phyloP scores from a whole-genome alignment of 2,797 vertebrate genomes.

The Enteromius argenteus region DNA sequence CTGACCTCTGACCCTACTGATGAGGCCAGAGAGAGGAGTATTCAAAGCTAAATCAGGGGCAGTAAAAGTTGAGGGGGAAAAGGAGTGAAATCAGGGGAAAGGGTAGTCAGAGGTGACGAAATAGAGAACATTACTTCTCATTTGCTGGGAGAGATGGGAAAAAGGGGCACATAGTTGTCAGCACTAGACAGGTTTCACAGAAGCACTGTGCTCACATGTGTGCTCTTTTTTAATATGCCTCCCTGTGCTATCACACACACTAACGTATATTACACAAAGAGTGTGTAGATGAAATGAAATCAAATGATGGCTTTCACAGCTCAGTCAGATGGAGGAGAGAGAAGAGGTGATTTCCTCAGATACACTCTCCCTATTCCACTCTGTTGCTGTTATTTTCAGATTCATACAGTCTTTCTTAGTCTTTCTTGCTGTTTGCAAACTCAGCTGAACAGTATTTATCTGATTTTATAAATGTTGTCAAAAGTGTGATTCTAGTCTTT shows the following conservation, averaged over 20 bases:
- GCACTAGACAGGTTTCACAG: not conserved
- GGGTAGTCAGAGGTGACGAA: not conserved
- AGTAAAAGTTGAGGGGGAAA: not conserved
- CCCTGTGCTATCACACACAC: not conserved
- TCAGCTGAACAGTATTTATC: not conserved
- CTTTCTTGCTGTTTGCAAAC: not conserved
- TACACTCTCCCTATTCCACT: constrained; percentile 28
- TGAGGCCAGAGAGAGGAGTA: not conserved
- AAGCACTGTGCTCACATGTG: constrained; percentile 11
- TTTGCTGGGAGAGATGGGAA: constrained; percentile 22
- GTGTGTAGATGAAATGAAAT: constrained; percentile 35
- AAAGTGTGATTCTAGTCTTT: not conserved
- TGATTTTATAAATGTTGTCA: not conserved
- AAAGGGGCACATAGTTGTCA: constrained; percentile 16
- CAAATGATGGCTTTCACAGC: constrained; percentile 39
- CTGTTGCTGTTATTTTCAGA: constrained; percentile 3
- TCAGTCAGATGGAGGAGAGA: constrained; percentile 26
- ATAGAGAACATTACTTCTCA: constrained; percentile 17
- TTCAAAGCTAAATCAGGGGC: not conserved
- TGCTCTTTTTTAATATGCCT: constrained; percentile 17
- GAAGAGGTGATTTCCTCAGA: constrained; percentile 13
- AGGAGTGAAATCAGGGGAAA: constrained; percentile 3
- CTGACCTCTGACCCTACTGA: not conserved
- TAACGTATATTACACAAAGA: constrained; percentile 19
- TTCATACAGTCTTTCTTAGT: not conserved